These are phyloP conservation scores for Sebastes hubbsi DNA, from an alignment of 2,797 vertebrate genomes.

Conservation along the genomic window DNA sequence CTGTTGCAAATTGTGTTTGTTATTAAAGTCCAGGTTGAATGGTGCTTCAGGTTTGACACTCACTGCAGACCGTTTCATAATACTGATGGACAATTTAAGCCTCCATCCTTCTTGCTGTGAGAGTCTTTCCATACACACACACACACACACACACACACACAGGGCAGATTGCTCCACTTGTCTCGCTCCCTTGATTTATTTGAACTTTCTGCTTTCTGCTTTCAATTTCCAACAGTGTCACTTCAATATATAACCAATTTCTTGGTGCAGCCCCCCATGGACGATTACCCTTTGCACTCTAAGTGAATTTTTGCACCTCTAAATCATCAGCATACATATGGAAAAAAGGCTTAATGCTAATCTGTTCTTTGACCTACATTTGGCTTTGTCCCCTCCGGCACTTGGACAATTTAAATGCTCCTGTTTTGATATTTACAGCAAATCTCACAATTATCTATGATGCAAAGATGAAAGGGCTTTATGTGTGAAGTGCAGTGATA, in stretches of 20 bases:
- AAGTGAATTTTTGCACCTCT: constrained; percentile 61
- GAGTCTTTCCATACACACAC: constrained; percentile 8
- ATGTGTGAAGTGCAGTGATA: constrained; percentile 46
- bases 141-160: constrained; percentile 8
- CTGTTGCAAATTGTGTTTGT: not conserved
- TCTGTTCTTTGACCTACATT: constrained; percentile 77
- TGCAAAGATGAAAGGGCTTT: constrained; percentile 39
- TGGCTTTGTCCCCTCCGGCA: constrained; percentile 54
- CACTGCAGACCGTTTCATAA: constrained; percentile 33
- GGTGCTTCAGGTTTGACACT: not conserved
- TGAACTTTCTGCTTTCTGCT: constrained; percentile 67
- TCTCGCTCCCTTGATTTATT: constrained; percentile 61
- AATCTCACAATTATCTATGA: constrained; percentile 69
- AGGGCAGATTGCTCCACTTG: constrained; percentile 41
- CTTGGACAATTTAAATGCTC: constrained; percentile 37
- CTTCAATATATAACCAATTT: constrained; percentile 78
- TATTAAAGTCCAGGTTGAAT: not conserved
- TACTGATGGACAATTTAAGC: constrained; percentile 49
- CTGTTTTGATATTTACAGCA: constrained; percentile 71
- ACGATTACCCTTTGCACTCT: constrained; percentile 65
- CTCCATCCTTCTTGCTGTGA: constrained; percentile 19
- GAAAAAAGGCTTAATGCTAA: constrained; percentile 69
- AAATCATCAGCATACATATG: constrained; percentile 73
- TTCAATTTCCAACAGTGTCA: constrained; percentile 67
- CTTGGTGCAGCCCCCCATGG: constrained; percentile 52